Evolutionary conservation across 1,140 invertebrate genomes (phyloP), one percentile per base, ranked within the genome.

Genomic region (Oscheius sp.): DNA sequence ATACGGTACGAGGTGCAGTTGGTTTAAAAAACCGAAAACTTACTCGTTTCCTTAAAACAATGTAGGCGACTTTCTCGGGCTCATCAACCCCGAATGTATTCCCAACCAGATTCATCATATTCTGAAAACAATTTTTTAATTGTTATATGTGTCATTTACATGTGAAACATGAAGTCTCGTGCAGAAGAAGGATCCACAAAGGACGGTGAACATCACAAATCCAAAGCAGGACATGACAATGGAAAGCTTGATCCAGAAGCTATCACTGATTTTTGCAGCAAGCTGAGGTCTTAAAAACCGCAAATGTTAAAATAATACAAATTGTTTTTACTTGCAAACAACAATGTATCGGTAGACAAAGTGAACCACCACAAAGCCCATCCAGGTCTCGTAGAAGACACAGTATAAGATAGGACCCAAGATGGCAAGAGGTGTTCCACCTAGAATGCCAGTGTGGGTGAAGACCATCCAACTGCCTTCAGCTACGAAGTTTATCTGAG

Each of bases 341-440:
- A 26, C 28, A 23, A 55, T 23, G 49, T 55, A 55, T 55, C 49
- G 7, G 49, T 55, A 55, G 49, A 55, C 49, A 23, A 55, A 55
- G 23, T 55, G 49, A 4, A 55, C 49, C 23, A 55, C 49, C 7
- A 55, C 49, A 7, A 55, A 26, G 28, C 49, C 28, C 7, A 55
- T 55, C 49, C 49, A 55, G 28, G 28, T 55, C 23, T 55, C 49
- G 49, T 55, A 55, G 49, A 55, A 55, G 23, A 55, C 28, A 23
- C 49, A 55, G 49, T 55, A 55, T 4, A 55, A 26, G 4, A 23
- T 55, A 23, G 49, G 49, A 55, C 49, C 49, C 7, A 55, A 23
- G 7, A 55, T 55, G 7, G 49, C 49, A 7, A 55, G 23, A 7
- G 15, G 7, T 7, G 49, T 55, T 20, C 28, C 28, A 4, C 49